Conservation (phyloP, 2,888 invertebrate species). For the Hoplodrina blanda region DNA sequence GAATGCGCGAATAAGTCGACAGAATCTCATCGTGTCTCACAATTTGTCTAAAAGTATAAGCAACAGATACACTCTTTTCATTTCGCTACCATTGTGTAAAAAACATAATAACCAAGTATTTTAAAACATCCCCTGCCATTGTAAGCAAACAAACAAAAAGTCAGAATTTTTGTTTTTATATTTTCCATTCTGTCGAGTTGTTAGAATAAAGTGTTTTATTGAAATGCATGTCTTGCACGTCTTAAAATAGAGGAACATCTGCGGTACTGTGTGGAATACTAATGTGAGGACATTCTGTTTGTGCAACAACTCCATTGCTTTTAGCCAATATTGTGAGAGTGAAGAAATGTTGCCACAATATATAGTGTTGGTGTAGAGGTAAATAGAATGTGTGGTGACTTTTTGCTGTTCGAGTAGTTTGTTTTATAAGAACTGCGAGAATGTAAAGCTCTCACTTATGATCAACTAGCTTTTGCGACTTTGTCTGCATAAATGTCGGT, state of each 20-base stretch:
- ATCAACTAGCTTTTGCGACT: no score
- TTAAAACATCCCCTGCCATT: constrained; percentile 49
- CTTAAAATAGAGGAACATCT: constrained; percentile 57
- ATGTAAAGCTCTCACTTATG: no score
- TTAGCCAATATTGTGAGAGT: constrained; percentile 35
- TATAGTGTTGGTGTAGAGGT: background rate
- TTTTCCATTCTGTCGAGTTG: constrained; percentile 37
- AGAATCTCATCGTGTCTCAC: constrained; percentile 34
- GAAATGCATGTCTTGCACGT: constrained; percentile 61
- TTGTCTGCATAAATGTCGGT: no score
- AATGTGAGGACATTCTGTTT: constrained; percentile 44
- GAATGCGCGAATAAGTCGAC: constrained; percentile 27
- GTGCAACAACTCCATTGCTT: constrained; percentile 49
- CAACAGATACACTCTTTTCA: constrained; percentile 49
- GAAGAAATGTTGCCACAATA: constrained; percentile 10
- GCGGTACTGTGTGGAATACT: constrained; percentile 52
- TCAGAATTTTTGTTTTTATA: constrained; percentile 48
- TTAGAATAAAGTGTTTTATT: constrained; percentile 58
- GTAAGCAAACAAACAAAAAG: constrained; percentile 50
- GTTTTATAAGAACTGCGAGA: background rate
- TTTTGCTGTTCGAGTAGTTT: background rate
- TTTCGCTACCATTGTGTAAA: constrained; percentile 51
- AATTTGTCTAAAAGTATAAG: constrained; percentile 54
- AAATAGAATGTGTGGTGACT: background rate
- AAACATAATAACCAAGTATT: constrained; percentile 48